These are phyloP conservation scores for Epinotia nisella DNA, from an alignment of 2,888 invertebrate species.

Conservation along the genomic window DNA sequence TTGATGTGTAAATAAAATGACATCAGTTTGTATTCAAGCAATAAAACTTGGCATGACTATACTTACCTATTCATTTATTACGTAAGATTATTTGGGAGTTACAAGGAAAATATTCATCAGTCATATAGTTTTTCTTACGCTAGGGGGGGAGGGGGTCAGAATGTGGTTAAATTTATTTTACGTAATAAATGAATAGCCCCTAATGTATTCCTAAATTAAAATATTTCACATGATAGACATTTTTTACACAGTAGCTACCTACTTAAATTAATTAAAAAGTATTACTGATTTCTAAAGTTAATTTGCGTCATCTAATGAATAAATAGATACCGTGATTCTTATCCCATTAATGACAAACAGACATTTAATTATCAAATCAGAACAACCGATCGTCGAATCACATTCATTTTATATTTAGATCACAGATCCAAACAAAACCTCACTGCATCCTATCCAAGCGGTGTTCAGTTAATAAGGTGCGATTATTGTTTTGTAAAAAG, in stretches of 20 bases:
- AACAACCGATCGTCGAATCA: background rate
- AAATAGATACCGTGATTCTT: background rate
- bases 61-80: too few species aligned
- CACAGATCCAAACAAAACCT: conserved; percentile 9
- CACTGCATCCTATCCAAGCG: background rate
- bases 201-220: conserved; percentile 2
- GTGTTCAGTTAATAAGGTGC: background rate
- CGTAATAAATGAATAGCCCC: too few species aligned
- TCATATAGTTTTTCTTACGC: too few species aligned
- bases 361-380: conserved; percentile 1
- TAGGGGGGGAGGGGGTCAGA: too few species aligned
- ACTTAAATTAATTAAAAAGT: conserved; percentile 26
- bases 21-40: too few species aligned
- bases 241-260: background rate
- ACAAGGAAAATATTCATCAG: too few species aligned
- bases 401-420: conserved; percentile 5
- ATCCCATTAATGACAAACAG: background rate
- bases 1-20: too few species aligned
- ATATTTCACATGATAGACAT: conserved; percentile 20
- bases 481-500: background rate
- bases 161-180: too few species aligned
- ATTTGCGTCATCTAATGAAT: conserved; percentile 6
- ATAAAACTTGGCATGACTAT: too few species aligned
- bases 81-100: too few species aligned
- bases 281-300: background rate